A percentile compares a stretch with the other conserved stretches of the same genome.
Conservation (phyloP, 2,113 vertebrate species). For the Amphiprion ocellaris region DNA sequence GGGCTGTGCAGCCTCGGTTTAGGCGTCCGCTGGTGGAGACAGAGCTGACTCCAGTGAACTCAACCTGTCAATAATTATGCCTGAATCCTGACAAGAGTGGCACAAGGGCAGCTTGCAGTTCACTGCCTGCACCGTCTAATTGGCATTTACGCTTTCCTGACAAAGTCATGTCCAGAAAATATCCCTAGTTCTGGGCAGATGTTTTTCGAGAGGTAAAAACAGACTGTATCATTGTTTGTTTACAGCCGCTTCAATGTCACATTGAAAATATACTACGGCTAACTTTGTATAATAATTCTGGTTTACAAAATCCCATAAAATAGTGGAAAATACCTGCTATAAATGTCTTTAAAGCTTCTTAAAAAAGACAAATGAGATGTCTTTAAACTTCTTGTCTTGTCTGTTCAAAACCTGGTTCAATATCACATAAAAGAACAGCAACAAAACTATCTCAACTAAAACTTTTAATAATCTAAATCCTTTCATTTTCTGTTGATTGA, state of each 20-base stretch:
- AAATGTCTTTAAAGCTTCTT: background rate
- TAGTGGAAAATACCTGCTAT: background rate
- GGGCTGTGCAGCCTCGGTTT: constrained; percentile 40
- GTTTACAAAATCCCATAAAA: background rate
- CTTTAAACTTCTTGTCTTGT: background rate
- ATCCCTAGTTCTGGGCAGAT: constrained; percentile 36
- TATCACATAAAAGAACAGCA: background rate
- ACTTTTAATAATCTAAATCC: too few species aligned
- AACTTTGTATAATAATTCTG: constrained; percentile 2
- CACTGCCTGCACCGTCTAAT: constrained; percentile 73
- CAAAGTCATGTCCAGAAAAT: constrained; percentile 67
- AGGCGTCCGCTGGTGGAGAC: constrained; percentile 47
- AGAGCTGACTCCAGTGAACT: constrained; percentile 71
- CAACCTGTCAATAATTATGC: constrained; percentile 81
- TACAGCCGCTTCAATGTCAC: constrained; percentile 46
- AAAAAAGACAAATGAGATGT: background rate
- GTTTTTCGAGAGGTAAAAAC: constrained; percentile 36
- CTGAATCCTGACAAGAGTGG: constrained; percentile 72
- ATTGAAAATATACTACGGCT: constrained; percentile 28
- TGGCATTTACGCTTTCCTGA: constrained; percentile 76
- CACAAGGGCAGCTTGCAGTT: constrained; percentile 68
- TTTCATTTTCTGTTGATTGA: background rate
- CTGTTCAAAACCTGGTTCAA: background rate
- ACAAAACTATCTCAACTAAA: background rate
- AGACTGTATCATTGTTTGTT: constrained; percentile 21